Base-by-base conservation (phyloP, 2,113 vertebrate genomes). In the Gambusia holbrooki region DNA sequence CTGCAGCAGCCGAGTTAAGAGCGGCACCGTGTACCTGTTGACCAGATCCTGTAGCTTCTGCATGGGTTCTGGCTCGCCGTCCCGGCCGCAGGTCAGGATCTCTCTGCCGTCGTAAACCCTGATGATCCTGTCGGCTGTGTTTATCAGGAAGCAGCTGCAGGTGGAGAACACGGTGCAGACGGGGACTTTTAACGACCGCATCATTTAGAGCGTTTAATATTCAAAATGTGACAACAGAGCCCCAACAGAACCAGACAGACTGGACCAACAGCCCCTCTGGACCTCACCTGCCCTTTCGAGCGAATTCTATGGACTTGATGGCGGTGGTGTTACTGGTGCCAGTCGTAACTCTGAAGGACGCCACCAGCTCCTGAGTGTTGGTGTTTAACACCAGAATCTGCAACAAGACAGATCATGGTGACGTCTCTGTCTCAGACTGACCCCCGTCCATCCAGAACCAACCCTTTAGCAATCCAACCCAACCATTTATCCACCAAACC, bases 311-410 rank as follows among this genome's bases (percentile, higher is more conserved):
- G 5, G 98, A 99, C 84, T 99, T 99, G 80, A 99, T 99, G 72
- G 98, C 98, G 0, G 98, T 99, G 77, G 98, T 99, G 94, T 99
- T 99, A 93, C 98, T 99, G 87, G 98, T 99, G 37, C 98, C 98
- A 6, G 98, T 99, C 15, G 98, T 99, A 73, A 99, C 98, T 93
- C 98, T 94, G 94, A 99, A 99, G 61, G 98, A 99, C 62, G 98
- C 97, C 84, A 99, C 98, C 73, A 99, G 93, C 77, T 99, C 97
- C 94, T 99, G 98, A 79, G 95, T 96, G 89, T 97, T 94, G 63
- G 97, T 99, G 94, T 97, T 99, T 84, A 99, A 90, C 72, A 99
- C 98, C 89, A 99, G 92, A 77, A 99, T 99, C 98, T 99, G 87
- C 19, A 80, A 89, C 76, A 79, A 37, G 3, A 77, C 15, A 54